These are phyloP conservation scores for Pristiophorus japonicus DNA, from an alignment of 2,113 vertebrate genomes.

Conservation along the genomic window DNA sequence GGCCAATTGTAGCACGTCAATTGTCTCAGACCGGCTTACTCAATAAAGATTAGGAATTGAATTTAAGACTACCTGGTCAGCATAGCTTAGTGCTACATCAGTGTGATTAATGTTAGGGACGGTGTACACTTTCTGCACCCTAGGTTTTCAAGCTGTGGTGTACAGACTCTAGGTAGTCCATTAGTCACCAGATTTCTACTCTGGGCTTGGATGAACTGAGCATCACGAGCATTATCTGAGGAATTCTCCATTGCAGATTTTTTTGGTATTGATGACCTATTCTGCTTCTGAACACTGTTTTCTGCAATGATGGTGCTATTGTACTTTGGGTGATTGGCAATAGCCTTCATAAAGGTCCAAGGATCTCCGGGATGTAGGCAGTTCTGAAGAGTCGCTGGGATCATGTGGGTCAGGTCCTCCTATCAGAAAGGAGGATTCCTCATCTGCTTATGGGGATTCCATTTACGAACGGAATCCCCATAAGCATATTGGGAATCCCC, in stretches of 20 bases:
- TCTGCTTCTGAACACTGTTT: not conserved
- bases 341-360: too few species aligned
- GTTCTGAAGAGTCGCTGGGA: too few species aligned
- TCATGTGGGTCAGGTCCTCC: too few species aligned
- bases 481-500: too few species aligned
- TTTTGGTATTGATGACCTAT: not conserved
- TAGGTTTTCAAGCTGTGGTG: not conserved
- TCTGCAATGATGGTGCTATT: not conserved
- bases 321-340: too few species aligned
- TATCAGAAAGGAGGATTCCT: too few species aligned
- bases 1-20: not conserved
- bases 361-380: too few species aligned
- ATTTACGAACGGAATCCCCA: too few species aligned
- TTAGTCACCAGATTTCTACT: not conserved
- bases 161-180: not conserved
- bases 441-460: too few species aligned
- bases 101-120: not conserved
- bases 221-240: not conserved
- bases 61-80: not conserved
- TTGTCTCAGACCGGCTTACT: not conserved
- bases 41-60: not conserved
- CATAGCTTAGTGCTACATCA: not conserved
- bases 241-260: not conserved
- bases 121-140: not conserved
- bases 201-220: not conserved